A percentile compares a stretch with the other conserved stretches of the same genome.
Evolutionary conservation across 1,140 invertebrate species (phyloP).

Genomic region (Nasonia vitripennis): DNA sequence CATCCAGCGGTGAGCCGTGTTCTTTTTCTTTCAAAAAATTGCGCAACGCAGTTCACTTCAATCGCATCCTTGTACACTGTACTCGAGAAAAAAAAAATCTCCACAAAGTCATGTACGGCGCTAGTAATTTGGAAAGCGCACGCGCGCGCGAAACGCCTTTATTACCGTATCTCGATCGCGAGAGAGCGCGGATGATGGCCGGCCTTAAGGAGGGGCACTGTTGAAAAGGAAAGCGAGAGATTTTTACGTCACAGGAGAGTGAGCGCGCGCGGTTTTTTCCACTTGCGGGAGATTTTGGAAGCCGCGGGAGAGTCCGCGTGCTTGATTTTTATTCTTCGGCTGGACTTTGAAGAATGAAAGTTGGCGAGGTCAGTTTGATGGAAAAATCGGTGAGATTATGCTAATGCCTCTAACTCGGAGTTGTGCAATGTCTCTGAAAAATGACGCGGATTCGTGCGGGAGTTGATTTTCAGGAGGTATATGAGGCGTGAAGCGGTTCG

Average conservation of each 20-base stretch:
- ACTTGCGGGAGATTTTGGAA: too few relatives aligned
- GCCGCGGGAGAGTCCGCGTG: too few relatives aligned
- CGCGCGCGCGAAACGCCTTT: not conserved
- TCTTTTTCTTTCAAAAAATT: too few relatives aligned
- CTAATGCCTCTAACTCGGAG: too few relatives aligned
- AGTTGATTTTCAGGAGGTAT: not conserved
- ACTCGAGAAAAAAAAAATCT: too few relatives aligned
- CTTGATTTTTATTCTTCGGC: too few relatives aligned
- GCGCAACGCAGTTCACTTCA: too few relatives aligned
- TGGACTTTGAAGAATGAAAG: too few relatives aligned
- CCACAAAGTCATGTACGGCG: not conserved
- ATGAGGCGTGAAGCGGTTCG: slow-evolving; percentile 22
- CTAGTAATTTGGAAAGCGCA: slow-evolving; percentile 16
- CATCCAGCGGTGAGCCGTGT: not conserved
- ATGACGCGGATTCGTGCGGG: too few relatives aligned
- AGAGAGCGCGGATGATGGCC: not conserved
- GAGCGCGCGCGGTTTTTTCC: not conserved
- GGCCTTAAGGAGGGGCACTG: not conserved
- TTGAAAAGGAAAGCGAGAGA: slow-evolving; percentile 20
- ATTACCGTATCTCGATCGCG: not conserved
- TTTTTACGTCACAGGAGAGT: not conserved
- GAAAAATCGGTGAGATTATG: too few relatives aligned
- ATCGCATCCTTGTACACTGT: too few relatives aligned
- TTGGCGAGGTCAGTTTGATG: too few relatives aligned
- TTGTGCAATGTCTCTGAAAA: not conserved